Percentiles rank a stretch among this genome's conserved stretches.
These are phyloP conservation scores for Mallotus villosus DNA, from an alignment of 2,797 vertebrate genomes.

Conservation along the genomic window DNA sequence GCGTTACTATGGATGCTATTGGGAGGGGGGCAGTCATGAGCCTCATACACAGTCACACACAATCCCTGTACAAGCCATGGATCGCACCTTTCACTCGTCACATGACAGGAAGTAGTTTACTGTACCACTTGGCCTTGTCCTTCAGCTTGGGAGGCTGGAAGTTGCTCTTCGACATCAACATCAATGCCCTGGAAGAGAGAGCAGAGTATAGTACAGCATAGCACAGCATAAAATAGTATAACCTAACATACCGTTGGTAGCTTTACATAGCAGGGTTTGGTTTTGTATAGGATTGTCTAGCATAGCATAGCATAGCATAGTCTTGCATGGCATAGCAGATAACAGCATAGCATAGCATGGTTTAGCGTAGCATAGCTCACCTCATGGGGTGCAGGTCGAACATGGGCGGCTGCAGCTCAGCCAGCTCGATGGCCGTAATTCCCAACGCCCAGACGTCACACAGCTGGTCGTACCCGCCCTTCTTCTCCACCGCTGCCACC, in stretches of 20 bases:
- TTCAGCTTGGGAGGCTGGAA: conserved; percentile 78
- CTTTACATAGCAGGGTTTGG: too few relatives aligned
- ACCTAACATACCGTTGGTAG: too few relatives aligned
- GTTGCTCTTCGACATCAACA: conserved; percentile 86
- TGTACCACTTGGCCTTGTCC: conserved; percentile 75
- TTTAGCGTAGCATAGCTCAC: conserved; percentile 56
- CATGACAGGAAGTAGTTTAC: not conserved
- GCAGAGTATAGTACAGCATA: conserved; percentile 30
- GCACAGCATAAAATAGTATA: not conserved
- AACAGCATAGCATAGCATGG: conserved; percentile 8
- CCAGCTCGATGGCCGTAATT: conserved; percentile 89
- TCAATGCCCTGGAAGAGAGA: conserved; percentile 78
- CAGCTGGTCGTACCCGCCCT: conserved; percentile 88
- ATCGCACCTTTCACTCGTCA: not conserved
- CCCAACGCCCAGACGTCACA: conserved; percentile 91
- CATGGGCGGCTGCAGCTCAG: conserved; percentile 87
- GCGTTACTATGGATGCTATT: not conserved
- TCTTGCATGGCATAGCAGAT: conserved; percentile 33
- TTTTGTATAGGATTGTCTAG: too few relatives aligned
- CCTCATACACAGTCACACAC: conserved; percentile 2
- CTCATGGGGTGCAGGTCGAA: conserved; percentile 93
- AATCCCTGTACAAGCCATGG: not conserved
- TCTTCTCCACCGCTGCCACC: conserved; percentile 89
- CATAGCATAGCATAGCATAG: too few relatives aligned
- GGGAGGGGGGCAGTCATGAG: not conserved